Conservation (phyloP, 92 coral and sea anemone genomes). For the Zoanthus sociatus region DNA sequence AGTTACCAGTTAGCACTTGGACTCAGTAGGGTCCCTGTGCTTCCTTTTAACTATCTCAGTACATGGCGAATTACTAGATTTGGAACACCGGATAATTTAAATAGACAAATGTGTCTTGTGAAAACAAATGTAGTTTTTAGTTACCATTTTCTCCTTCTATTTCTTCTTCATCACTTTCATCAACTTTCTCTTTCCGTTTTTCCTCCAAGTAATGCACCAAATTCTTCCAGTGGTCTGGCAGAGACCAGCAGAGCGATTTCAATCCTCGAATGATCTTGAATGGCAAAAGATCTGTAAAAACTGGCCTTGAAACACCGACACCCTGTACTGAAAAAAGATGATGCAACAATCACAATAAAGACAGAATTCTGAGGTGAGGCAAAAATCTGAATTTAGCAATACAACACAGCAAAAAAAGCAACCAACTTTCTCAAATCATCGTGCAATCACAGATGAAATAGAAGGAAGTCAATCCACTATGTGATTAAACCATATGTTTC, state of each 20-base stretch:
- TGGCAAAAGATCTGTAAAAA: conserved; percentile 86
- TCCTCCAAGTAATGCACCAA: conserved; percentile 69
- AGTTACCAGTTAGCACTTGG: too few species aligned
- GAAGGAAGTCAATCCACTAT: too few species aligned
- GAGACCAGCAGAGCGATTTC: conserved; percentile 61
- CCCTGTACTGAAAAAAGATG: conserved; percentile 72
- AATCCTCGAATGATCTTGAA: conserved; percentile 71
- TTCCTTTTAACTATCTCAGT: neutral
- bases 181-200: conserved; percentile 66
- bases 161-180: conserved; percentile 72
- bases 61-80: neutral
- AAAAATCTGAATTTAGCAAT: too few species aligned
- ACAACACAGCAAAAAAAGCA: too few species aligned
- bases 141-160: conserved; percentile 64
- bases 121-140: conserved; percentile 34
- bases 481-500: too few species aligned
- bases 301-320: conserved; percentile 91
- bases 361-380: neutral
- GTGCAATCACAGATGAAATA: too few species aligned
- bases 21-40: too few species aligned
- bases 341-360: neutral
- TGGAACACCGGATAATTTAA: neutral
- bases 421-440: too few species aligned
- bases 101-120: neutral
- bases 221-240: conserved; percentile 67